phyloP scores from a whole-genome alignment of 2,888 invertebrate genomes.

The Drosophila mimica region DNA sequence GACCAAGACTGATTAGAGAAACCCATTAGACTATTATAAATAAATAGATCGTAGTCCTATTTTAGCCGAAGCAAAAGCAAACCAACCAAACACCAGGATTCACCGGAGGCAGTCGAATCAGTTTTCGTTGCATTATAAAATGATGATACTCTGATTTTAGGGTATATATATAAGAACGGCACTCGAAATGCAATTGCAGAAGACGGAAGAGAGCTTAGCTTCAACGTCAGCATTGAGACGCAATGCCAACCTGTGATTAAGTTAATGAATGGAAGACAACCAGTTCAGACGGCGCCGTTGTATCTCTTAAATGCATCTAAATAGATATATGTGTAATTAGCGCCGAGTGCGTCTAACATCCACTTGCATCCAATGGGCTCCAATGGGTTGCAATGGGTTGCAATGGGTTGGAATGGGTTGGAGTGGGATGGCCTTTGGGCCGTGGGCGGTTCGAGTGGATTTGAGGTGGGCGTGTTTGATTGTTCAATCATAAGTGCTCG shows the following conservation, averaged over 20 bases:
- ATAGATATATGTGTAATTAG: conserved; percentile 56
- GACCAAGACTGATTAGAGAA: no score
- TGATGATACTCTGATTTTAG: background rate
- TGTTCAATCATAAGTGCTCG: conserved; percentile 72
- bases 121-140: background rate
- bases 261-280: conserved; percentile 62
- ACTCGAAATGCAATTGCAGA: conserved; percentile 52
- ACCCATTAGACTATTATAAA: no score
- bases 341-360: conserved; percentile 73
- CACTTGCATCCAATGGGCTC: conserved; percentile 12
- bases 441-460: conserved; percentile 61
- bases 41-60: no score
- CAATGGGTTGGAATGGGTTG: background rate
- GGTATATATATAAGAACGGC: conserved; percentile 15
- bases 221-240: conserved; percentile 47
- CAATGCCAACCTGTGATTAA: conserved; percentile 71
- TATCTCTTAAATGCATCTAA: conserved; percentile 25
- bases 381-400: background rate
- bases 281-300: conserved; percentile 20
- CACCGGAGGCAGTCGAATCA: background rate
- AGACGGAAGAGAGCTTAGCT: conserved; percentile 50
- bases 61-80: background rate
- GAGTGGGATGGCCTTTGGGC: conserved; percentile 48
- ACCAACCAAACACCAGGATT: background rate
- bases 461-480: conserved; percentile 69